Evolutionary conservation across 2,888 invertebrate species (phyloP).

Genomic region (Microctonus hyperodae): DNA sequence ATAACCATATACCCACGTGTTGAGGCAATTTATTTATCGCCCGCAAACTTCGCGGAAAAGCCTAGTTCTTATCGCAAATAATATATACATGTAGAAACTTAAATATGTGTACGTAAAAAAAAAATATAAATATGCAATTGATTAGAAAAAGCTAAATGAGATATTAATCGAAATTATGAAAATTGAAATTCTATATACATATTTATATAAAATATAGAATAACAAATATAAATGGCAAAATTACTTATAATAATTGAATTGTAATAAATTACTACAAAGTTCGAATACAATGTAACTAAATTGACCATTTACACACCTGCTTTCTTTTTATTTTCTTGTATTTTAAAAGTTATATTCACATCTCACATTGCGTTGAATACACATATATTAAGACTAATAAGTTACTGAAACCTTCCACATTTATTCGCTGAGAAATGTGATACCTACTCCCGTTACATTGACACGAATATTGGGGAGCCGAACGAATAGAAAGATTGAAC

Average conservation of each 20-base stretch:
- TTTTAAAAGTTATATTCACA: background rate
- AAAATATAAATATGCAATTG: background rate
- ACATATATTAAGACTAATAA: slow-evolving; percentile 22
- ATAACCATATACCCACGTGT: slow-evolving; percentile 1
- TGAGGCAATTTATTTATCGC: slow-evolving; percentile 21
- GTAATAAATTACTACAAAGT: slow-evolving; percentile 11
- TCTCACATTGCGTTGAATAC: slow-evolving; percentile 12
- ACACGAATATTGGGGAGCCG: background rate
- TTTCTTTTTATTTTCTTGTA: background rate
- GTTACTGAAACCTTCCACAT: slow-evolving; percentile 16
- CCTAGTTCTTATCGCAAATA: slow-evolving; percentile 3
- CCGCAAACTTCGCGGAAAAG: slow-evolving; percentile 16
- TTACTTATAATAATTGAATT: too few species aligned
- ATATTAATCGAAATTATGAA: slow-evolving; percentile 10
- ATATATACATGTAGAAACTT: too few species aligned
- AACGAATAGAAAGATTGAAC: background rate
- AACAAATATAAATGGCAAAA: too few species aligned
- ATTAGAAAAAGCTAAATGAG: background rate
- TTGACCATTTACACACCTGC: background rate
- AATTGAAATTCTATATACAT: too few species aligned
- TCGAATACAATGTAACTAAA: background rate
- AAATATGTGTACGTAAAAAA: background rate
- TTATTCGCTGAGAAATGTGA: slow-evolving; percentile 23
- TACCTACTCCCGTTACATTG: slow-evolving; percentile 2
- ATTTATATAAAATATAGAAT: too few species aligned